Percentiles rank a stretch among this genome's conserved stretches.
Conservation (phyloP, 2,797 vertebrate species). For the Merluccius polli region DNA sequence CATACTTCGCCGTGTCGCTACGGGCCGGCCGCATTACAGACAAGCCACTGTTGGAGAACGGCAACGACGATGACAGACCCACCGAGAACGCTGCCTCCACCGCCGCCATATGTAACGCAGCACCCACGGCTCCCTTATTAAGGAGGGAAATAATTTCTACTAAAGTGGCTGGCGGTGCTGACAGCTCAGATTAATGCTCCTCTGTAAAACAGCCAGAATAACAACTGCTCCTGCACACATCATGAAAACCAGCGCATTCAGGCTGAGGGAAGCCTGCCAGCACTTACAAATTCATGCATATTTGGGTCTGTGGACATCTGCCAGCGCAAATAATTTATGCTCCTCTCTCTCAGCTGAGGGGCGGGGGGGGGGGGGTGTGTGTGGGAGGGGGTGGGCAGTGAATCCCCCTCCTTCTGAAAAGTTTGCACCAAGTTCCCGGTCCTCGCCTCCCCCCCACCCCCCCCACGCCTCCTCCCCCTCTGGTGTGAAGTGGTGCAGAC, state of each 20-base stretch:
- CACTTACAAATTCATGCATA: slow-evolving; percentile 82
- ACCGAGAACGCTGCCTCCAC: slow-evolving; percentile 71
- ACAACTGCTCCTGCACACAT: slow-evolving; percentile 73
- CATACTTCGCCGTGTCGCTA: slow-evolving; percentile 38
- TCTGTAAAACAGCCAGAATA: slow-evolving; percentile 65
- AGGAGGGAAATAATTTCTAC: slow-evolving; percentile 74
- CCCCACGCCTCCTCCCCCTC: slow-evolving; percentile 20
- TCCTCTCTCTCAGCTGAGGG: slow-evolving; percentile 58
- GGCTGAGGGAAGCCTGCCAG: slow-evolving; percentile 71
- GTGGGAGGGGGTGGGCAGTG: slow-evolving; percentile 68
- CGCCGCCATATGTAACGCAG: slow-evolving; percentile 64
- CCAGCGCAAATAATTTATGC: slow-evolving; percentile 80
- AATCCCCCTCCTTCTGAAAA: slow-evolving; percentile 66
- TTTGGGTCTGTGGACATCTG: slow-evolving; percentile 84
- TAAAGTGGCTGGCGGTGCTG: slow-evolving; percentile 63
- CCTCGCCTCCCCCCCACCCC: slow-evolving; percentile 2
- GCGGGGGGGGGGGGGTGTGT: slow-evolving; percentile 70
- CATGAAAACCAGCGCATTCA: slow-evolving; percentile 69
- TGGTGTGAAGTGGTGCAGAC: slow-evolving; percentile 65
- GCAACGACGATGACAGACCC: slow-evolving; percentile 69
- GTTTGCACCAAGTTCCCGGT: slow-evolving; percentile 65
- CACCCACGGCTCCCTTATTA: slow-evolving; percentile 71
- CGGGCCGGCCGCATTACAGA: slow-evolving; percentile 55
- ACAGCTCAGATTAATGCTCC: slow-evolving; percentile 70
- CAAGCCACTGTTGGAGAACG: slow-evolving; percentile 59